Evolutionary conservation across 2,113 vertebrate genomes (phyloP).

Genomic region (Notiomystis cincta): DNA sequence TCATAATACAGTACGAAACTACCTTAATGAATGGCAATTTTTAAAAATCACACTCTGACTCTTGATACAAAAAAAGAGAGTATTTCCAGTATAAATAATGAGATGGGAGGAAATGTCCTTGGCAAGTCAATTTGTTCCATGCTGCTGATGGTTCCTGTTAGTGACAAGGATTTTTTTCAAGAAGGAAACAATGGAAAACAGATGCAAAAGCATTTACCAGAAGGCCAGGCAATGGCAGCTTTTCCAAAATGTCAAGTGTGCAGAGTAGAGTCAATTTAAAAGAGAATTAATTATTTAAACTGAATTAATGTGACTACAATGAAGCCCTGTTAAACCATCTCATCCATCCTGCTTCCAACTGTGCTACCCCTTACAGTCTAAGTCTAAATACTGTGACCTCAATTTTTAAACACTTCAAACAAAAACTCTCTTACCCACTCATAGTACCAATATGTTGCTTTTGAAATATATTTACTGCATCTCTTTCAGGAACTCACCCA

Average conservation of each 20-base stretch:
- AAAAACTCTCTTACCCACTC: not conserved
- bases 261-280: conserved; percentile 32
- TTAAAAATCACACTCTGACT: not conserved
- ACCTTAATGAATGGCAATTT: not conserved
- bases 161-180: conserved; percentile 41
- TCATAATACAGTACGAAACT: not conserved
- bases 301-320: conserved; percentile 40
- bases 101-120: conserved; percentile 56
- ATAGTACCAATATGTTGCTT: not conserved
- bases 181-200: conserved; percentile 67
- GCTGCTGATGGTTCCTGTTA: conserved; percentile 57
- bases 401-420: not conserved
- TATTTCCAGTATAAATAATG: conserved; percentile 14
- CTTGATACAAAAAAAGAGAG: not conserved
- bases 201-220: conserved; percentile 63
- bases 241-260: conserved; percentile 39
- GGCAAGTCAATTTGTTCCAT: conserved; percentile 49
- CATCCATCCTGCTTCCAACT: not conserved
- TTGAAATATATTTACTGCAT: not conserved
- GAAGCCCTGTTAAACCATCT: not conserved
- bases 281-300: conserved; percentile 56
- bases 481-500: not conserved
- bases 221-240: conserved; percentile 7
- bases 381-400: not conserved
- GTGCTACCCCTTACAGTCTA: not conserved